Evolutionary conservation across 1,140 invertebrate species (phyloP).

Genomic region (Drosophila ironensis): DNA sequence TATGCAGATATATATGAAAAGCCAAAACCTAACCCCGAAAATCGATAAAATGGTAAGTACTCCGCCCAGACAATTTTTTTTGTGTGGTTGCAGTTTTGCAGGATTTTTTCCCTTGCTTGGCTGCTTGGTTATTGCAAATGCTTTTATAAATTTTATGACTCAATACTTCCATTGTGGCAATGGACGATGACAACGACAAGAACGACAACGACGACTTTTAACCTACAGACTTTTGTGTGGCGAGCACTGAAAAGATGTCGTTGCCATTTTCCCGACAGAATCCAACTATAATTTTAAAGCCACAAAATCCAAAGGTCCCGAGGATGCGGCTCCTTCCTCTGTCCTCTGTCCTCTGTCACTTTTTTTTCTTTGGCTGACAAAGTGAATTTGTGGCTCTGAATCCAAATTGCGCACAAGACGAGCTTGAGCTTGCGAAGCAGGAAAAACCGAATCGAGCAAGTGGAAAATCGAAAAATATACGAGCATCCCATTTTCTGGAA

Average conservation of each 20-base stretch:
- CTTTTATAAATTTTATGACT: constrained; percentile 79
- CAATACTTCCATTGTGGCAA: constrained; percentile 59
- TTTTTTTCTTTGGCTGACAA: constrained; percentile 16
- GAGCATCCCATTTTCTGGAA: background rate
- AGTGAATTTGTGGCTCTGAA: constrained; percentile 58
- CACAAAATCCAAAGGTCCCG: constrained; percentile 42
- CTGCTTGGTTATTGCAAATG: constrained; percentile 69
- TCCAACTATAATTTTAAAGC: constrained; percentile 77
- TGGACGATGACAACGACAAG: constrained; percentile 35
- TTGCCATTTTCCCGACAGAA: constrained; percentile 42
- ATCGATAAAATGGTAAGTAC: constrained; percentile 79
- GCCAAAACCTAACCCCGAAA: constrained; percentile 44
- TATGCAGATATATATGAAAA: constrained; percentile 7
- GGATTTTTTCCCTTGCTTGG: constrained; percentile 21
- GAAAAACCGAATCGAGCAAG: constrained; percentile 48
- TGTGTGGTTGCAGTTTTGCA: background rate
- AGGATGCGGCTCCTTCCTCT: constrained; percentile 8
- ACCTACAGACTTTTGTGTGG: constrained; percentile 54
- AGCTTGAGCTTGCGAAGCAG: constrained; percentile 51
- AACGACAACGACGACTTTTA: constrained; percentile 57
- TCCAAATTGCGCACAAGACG: constrained; percentile 63
- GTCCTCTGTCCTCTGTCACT: background rate
- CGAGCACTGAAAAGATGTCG: constrained; percentile 30
- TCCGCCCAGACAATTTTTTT: constrained; percentile 32
- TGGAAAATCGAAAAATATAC: constrained; percentile 58